Conservation (phyloP, 2,113 vertebrate genomes). For the Cardinalis cardinalis region DNA sequence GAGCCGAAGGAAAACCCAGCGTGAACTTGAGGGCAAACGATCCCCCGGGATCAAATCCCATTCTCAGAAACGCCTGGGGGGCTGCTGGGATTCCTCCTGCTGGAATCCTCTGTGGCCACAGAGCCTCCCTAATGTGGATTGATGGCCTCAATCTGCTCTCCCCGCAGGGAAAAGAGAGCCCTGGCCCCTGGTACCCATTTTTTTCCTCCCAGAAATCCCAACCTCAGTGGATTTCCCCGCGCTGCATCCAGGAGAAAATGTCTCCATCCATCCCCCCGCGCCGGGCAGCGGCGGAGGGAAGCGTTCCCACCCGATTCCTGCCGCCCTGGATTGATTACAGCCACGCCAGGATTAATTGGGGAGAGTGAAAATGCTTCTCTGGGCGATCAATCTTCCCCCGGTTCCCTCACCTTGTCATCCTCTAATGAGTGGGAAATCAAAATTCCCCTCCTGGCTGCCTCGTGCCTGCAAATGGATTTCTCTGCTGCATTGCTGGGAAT, state of each 20-base stretch:
- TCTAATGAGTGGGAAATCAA: slow-evolving; percentile 55
- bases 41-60: slow-evolving; percentile 5
- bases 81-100: background rate
- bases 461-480: slow-evolving; percentile 55
- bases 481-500: slow-evolving; percentile 1
- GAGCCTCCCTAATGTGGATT: slow-evolving; percentile 29
- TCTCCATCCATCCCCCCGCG: slow-evolving; percentile 8
- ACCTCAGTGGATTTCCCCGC: background rate
- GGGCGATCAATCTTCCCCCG: slow-evolving; percentile 46
- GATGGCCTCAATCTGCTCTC: slow-evolving; percentile 14
- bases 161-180: background rate
- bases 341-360: slow-evolving; percentile 68
- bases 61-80: background rate
- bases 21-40: background rate
- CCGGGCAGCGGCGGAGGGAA: background rate
- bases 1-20: background rate
- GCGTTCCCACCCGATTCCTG: slow-evolving; percentile 41
- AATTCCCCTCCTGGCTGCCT: background rate
- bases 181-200: background rate
- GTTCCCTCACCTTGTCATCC: slow-evolving; percentile 57
- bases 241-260: background rate
- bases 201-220: background rate
- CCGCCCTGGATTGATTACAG: slow-evolving; percentile 52
- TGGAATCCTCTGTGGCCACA: background rate
- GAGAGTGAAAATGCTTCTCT: slow-evolving; percentile 50